Base-by-base conservation (phyloP, 2,888 invertebrate genomes). In the Corythucha ciliata region DNA sequence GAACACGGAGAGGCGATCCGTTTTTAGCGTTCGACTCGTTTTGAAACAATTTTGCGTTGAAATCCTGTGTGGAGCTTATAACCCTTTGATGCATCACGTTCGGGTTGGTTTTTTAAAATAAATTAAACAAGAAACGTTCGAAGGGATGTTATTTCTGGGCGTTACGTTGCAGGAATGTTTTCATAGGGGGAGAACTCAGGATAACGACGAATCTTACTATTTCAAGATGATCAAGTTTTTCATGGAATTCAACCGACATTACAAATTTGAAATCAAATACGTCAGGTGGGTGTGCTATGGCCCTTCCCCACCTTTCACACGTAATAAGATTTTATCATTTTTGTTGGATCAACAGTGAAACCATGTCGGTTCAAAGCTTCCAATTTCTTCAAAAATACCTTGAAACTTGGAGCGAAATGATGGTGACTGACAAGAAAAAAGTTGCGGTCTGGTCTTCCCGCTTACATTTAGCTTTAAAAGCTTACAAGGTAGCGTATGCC, bases 141-240 rank as follows among this genome's bases (percentile, higher is more conserved):
- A n/a, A n/a, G n/a, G n/a, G n/a, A n/a, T n/a, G n/a, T n/a, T 10
- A 33, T 34, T 6, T 33, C 6, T n/a, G n/a, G n/a, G n/a, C n/a
- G n/a, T 45, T 27, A 16, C 18, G 48, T 58, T 60, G 16, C 42
- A 72, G 70, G 72, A 72, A 59, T 65, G 66, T 14, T 62, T 76
- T 51, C 64, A 66, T 37, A 63, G 80, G 59, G 69, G 70, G 27
- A 67, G 68, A 33, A 79, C 80, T 1, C 83, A 84, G 65, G 78
- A 79, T 48, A 80, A 90, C 67, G 96, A 96, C 69, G 90, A 93
- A 67, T 86, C 88, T 0, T 93, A 92, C 69, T 92, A 93, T 68
- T 72, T 96, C 57, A 94, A 93, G 92, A 83, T 89, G 6, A 74
- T 94, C 61, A 81, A 84, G 64, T 96, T 94, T 72, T 96, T 96